A percentile compares a stretch with the other conserved stretches of the same genome.
Conservation (phyloP, 2,113 vertebrate genomes). For the Platichthys stellatus region DNA sequence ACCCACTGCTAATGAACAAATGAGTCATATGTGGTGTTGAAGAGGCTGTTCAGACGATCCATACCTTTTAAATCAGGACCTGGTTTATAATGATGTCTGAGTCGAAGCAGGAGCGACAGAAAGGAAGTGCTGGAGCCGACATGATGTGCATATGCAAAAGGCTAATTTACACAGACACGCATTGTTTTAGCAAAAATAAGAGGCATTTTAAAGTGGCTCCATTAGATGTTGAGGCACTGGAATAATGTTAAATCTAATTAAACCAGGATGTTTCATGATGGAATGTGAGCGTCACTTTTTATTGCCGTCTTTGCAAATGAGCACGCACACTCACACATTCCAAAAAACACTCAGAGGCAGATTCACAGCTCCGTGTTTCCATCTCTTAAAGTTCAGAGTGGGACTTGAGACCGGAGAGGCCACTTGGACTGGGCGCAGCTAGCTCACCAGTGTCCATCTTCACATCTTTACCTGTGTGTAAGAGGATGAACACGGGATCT, state of each 20-base stretch:
- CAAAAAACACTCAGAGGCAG: slow-evolving; percentile 24
- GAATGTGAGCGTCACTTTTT: slow-evolving; percentile 20
- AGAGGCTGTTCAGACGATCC: slow-evolving; percentile 21
- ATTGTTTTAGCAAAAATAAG: background rate
- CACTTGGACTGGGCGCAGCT: slow-evolving; percentile 28
- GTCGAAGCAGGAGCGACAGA: background rate
- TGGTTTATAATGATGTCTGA: slow-evolving; percentile 21
- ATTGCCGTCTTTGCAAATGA: slow-evolving; percentile 4
- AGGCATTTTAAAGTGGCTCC: background rate
- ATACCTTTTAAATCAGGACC: slow-evolving; percentile 15
- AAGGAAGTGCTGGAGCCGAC: background rate
- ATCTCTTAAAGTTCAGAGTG: slow-evolving; percentile 72
- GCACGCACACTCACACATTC: slow-evolving; percentile 17
- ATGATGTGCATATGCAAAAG: background rate
- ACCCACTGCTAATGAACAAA: slow-evolving; percentile 26
- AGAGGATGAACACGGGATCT: slow-evolving; percentile 6
- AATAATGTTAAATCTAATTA: slow-evolving; percentile 7
- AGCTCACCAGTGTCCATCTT: slow-evolving; percentile 32
- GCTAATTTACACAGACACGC: background rate
- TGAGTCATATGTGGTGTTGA: slow-evolving; percentile 25
- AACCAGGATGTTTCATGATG: slow-evolving; percentile 11
- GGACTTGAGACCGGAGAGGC: slow-evolving; percentile 48
- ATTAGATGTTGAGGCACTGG: background rate
- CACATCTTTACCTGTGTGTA: slow-evolving; percentile 28
- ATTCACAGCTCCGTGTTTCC: slow-evolving; percentile 46